These are phyloP conservation scores for Cancer borealis DNA, from an alignment of 2,888 invertebrate species.

Conservation along the genomic window DNA sequence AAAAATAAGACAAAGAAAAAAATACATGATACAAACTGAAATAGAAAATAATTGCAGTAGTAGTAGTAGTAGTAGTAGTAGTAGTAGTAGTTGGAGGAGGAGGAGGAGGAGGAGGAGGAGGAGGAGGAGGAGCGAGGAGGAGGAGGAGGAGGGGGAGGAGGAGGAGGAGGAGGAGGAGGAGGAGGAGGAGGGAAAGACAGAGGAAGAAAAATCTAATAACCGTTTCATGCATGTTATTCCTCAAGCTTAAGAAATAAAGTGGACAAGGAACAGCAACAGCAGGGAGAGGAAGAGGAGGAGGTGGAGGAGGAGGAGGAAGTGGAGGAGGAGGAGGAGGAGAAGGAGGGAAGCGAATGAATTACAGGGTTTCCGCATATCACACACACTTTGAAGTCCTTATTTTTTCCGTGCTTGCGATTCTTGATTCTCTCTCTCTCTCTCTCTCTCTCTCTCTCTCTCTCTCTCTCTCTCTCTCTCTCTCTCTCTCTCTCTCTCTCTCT, in stretches of 20 bases:
- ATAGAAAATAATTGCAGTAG: neutral
- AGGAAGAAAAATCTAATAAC: neutral
- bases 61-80: neutral
- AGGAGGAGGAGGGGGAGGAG: neutral
- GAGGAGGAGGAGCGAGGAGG: neutral
- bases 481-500: conserved; percentile 1
- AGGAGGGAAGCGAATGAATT: neutral
- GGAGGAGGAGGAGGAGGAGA: neutral
- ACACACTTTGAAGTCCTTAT: conserved; percentile 10
- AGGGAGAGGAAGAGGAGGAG: neutral
- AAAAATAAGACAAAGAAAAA: too few relatives aligned
- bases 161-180: neutral
- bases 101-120: neutral
- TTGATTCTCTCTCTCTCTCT: neutral
- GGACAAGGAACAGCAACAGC: too few relatives aligned
- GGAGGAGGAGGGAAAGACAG: neutral
- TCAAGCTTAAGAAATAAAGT: neutral
- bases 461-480: neutral
- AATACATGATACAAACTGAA: too few relatives aligned
- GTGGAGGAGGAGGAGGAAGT: neutral
- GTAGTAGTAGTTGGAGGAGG: neutral
- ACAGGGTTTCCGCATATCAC: neutral
- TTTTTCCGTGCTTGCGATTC: too few relatives aligned
- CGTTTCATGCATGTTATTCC: neutral
- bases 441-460: neutral